A percentile compares a stretch with the other conserved stretches of the same genome.
Conservation (phyloP, 2,888 invertebrate genomes). For the Cephus pulcher region DNA sequence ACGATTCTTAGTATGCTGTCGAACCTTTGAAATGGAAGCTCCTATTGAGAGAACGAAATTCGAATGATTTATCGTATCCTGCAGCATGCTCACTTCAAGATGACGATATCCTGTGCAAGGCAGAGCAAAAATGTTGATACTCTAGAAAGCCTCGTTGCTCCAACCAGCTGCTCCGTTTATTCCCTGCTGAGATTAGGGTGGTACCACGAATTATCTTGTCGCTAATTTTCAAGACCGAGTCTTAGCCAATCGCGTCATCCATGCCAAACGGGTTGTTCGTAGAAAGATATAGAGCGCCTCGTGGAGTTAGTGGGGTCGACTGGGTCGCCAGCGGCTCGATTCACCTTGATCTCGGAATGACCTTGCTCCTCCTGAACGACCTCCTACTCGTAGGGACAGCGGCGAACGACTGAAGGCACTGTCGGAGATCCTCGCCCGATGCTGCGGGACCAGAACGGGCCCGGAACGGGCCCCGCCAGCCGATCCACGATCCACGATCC, state of each 20-base stretch:
- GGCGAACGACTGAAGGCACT: conserved; percentile 61
- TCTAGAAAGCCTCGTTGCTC: neutral
- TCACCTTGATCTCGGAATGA: conserved; percentile 1
- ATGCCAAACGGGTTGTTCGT: neutral
- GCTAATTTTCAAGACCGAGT: neutral
- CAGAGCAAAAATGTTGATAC: neutral
- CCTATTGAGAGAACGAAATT: neutral
- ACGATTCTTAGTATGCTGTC: neutral
- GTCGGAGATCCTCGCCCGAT: conserved; percentile 45
- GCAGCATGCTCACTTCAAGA: neutral
- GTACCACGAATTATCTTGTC: neutral
- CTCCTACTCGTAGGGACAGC: conserved; percentile 57
- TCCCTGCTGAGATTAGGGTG: neutral
- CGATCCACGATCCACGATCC: conserved; percentile 32
- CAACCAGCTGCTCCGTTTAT: neutral
- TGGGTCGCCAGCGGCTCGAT: neutral
- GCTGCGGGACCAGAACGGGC: conserved; percentile 36
- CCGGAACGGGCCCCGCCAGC: conserved; percentile 35
- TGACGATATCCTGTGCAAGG: neutral
- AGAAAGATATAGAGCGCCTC: neutral
- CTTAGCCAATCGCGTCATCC: neutral
- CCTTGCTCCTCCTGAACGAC: conserved; percentile 28
- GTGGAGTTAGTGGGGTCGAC: neutral
- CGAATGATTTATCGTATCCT: neutral
- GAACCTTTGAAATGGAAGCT: neutral